These are phyloP conservation scores for Scaptomyza graminum DNA, from an alignment of 1,140 invertebrate genomes.

Conservation along the genomic window DNA sequence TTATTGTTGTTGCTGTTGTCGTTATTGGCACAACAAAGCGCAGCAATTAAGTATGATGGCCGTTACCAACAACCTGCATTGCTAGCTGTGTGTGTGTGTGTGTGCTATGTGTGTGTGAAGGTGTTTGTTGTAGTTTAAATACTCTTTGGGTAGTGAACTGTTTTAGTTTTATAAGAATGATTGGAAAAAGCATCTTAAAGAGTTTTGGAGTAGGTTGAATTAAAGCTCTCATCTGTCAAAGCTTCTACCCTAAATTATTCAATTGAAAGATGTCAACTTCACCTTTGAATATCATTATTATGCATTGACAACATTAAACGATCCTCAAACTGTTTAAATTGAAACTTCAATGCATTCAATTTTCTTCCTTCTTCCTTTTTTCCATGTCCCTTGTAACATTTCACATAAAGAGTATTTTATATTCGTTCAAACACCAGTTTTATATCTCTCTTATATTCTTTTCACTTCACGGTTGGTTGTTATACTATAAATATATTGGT, in stretches of 20 bases:
- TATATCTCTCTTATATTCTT: not conserved
- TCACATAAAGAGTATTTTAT: not conserved
- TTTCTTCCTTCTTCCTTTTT: not conserved
- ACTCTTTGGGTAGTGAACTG: not conserved
- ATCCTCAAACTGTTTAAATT: too few relatives aligned
- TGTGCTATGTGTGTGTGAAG: constrained; percentile 6
- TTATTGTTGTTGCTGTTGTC: constrained; percentile 52
- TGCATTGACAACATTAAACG: too few relatives aligned
- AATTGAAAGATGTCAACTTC: too few relatives aligned
- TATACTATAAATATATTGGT: constrained; percentile 27
- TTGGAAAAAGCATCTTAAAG: too few relatives aligned
- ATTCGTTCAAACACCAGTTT: not conserved
- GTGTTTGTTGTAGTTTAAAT: constrained; percentile 25
- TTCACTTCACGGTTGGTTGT: constrained; percentile 2
- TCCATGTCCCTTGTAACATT: too few relatives aligned
- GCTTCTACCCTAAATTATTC: too few relatives aligned
- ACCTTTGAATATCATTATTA: too few relatives aligned
- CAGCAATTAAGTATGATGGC: constrained; percentile 71
- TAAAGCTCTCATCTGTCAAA: too few relatives aligned
- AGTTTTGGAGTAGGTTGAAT: too few relatives aligned
- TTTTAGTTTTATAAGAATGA: not conserved
- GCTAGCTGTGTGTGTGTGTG: too few relatives aligned
- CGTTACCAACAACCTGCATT: constrained; percentile 46
- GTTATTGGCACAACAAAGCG: constrained; percentile 73
- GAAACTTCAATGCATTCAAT: too few relatives aligned